Evolutionary conservation across 2,797 vertebrate species (phyloP).

Genomic region (Syndactyla subalaris): DNA sequence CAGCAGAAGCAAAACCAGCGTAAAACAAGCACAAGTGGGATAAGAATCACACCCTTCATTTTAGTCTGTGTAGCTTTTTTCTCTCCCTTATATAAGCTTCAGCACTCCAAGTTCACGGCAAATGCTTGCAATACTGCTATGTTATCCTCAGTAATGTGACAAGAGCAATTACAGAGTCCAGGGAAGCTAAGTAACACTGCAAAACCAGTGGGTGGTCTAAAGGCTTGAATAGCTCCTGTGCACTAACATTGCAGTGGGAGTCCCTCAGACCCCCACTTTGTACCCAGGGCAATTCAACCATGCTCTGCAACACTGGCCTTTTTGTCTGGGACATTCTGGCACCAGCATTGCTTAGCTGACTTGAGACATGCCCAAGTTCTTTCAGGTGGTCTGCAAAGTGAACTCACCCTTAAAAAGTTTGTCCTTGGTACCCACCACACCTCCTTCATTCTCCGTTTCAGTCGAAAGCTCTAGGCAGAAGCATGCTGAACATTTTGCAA

Average conservation of each 20-base stretch:
- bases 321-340: not conserved
- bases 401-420: conserved; percentile 11
- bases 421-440: not conserved
- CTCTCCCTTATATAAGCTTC: not conserved
- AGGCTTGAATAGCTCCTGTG: conserved; percentile 6
- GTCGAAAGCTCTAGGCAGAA: not conserved
- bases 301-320: conserved; percentile 27
- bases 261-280: not conserved
- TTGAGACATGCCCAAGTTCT: not conserved
- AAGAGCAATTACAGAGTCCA: conserved; percentile 40
- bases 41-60: conserved; percentile 19
- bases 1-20: not conserved
- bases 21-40: not conserved
- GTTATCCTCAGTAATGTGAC: conserved; percentile 28
- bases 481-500: not conserved
- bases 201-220: conserved; percentile 39
- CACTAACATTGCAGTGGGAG: not conserved
- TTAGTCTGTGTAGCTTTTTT: not conserved
- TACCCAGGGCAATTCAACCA: not conserved
- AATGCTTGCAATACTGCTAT: conserved; percentile 38
- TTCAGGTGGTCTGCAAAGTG: conserved; percentile 34
- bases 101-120: not conserved
- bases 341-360: not conserved
- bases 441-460: not conserved
- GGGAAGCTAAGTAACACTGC: not conserved